phyloP scores from a whole-genome alignment of 2,797 vertebrate species.

The Labroides dimidiatus region DNA sequence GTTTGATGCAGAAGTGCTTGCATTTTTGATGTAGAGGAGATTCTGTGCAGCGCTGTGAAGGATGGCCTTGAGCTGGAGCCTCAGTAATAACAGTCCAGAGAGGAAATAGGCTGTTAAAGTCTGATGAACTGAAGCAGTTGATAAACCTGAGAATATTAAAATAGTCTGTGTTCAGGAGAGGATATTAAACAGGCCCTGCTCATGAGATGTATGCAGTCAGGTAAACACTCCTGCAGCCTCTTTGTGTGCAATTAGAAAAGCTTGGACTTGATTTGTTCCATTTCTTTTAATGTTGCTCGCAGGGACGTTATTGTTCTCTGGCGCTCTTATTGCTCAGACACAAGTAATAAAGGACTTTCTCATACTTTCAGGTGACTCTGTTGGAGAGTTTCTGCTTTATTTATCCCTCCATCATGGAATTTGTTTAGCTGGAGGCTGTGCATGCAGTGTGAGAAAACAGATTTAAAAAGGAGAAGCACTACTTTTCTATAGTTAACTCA shows the following conservation, averaged over 20 bases:
- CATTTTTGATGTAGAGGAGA: conserved; percentile 40
- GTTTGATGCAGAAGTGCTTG: conserved; percentile 37
- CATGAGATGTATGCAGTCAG: conserved; percentile 38
- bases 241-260: conserved; percentile 52
- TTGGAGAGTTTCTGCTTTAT: conserved; percentile 49
- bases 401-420: conserved; percentile 37
- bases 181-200: conserved; percentile 56
- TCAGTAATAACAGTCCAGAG: conserved; percentile 30
- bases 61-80: conserved; percentile 32
- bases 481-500: conserved; percentile 19
- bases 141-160: conserved; percentile 50
- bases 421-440: conserved; percentile 46
- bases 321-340: conserved; percentile 45
- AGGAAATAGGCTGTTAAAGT: conserved; percentile 38
- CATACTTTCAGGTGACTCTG: conserved; percentile 53
- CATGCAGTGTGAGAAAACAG: conserved; percentile 31
- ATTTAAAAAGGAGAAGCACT: conserved; percentile 19
- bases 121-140: conserved; percentile 44
- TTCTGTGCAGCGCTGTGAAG: conserved; percentile 17
- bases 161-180: conserved; percentile 32
- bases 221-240: conserved; percentile 26
- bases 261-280: conserved; percentile 50
- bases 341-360: conserved; percentile 48
- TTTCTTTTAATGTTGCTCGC: conserved; percentile 49
- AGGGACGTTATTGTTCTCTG: conserved; percentile 34